Evolutionary conservation across 92 coral and sea anemone genomes (phyloP).

Genomic region (Zoanthus sansibaricus): DNA sequence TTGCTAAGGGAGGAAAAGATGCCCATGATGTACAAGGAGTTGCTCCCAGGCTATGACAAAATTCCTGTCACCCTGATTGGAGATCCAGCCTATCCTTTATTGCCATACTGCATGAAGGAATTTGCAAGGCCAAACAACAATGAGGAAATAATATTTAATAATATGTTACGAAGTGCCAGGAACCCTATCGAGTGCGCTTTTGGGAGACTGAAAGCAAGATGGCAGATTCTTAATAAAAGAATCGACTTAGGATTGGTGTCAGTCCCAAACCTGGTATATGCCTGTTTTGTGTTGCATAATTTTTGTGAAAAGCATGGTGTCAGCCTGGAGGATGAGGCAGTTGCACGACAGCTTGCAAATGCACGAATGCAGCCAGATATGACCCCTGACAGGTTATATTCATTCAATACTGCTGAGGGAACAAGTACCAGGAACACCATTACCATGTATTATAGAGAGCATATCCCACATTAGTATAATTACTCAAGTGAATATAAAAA

Average conservation of each 20-base stretch:
- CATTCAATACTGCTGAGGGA: conserved; percentile 1
- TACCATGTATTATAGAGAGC: neutral
- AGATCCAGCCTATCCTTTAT: conserved; percentile 52
- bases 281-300: neutral
- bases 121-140: conserved; percentile 25
- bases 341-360: neutral
- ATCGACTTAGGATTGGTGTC: neutral
- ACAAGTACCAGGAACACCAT: neutral
- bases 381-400: neutral
- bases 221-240: neutral
- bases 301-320: neutral
- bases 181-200: conserved; percentile 9
- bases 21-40: conserved; percentile 29
- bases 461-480: neutral
- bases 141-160: conserved; percentile 54
- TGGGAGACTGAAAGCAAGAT: neutral
- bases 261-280: neutral
- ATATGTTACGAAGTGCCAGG: conserved; percentile 49
- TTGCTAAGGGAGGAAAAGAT: too few species aligned
- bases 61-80: conserved; percentile 26
- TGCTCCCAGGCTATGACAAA: conserved; percentile 37
- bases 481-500: too few species aligned
- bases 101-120: conserved; percentile 47
- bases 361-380: neutral
- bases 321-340: neutral